Base-by-base conservation (phyloP, 1,140 invertebrate genomes). In the Formica selysi region DNA sequence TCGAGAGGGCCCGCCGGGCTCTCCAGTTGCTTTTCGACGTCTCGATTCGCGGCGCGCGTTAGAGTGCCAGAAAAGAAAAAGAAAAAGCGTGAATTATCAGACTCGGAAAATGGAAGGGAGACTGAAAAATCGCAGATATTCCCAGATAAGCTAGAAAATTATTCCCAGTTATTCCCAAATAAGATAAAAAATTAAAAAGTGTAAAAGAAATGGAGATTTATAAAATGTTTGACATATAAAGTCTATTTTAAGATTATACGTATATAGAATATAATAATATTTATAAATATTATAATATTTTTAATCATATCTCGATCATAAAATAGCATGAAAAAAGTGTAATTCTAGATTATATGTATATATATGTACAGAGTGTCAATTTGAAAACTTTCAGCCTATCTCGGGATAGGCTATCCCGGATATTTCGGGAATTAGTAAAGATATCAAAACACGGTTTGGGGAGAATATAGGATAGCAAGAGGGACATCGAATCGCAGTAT, bases 1-100 rank as follows among this genome's bases (percentile, higher is more conserved):
- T 89, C 54, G 68, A 89, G 61, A 83, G 62, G 62, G n/a, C 26
- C 54, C 67, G 38, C 61, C 65, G 44, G 29, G 78, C 62, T 87
- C 87, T 87, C 76, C 51, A 74, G 70, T 51, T 44, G 38, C 85
- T 86, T 87, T 71, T 85, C 89, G 87, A 85, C 61, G 61, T 83
- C 76, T 87, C 85, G 85, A 90, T 87, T 41, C 73, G 61, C 78
- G 78, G 64, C 38, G 10, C 6, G 38, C 44, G 65, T 54, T 54
- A 4, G 22, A 79, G 44, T 36, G 32, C 44, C 44, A 68, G 38
- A 38, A 78, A 64, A 76, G 71, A 70, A 36, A 71, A 44, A 81
- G 76, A 65, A 26, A 44, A n/a, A 44, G 57, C 38, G 7, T 8
- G 6, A 68, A 79, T 79, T 79, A 79, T 54, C 26, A 68, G 13